Conservation (phyloP, 2,888 invertebrate genomes). For the Cantharis rustica region DNA sequence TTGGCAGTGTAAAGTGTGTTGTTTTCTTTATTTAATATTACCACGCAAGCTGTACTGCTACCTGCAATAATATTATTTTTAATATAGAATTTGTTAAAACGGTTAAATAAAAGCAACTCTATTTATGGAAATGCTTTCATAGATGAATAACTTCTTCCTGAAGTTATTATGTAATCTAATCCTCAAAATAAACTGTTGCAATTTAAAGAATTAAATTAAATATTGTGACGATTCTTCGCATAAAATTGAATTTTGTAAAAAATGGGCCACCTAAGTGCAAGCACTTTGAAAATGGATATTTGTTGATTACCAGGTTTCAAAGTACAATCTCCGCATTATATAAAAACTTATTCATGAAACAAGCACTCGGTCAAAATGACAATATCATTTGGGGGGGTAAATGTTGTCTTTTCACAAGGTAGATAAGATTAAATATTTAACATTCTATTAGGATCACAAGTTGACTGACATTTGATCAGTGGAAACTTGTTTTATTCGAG, state of each 20-base stretch:
- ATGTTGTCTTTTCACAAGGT: neutral
- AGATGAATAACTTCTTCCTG: neutral
- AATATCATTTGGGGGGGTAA: neutral
- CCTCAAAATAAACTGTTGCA: neutral
- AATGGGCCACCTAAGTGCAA: neutral
- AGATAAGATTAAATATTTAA: neutral
- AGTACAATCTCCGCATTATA: neutral
- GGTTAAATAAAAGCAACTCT: too few species aligned
- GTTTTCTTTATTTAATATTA: slow-evolving; percentile 88
- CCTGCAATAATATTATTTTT: slow-evolving; percentile 61
- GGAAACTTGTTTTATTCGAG: neutral
- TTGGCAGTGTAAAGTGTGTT: slow-evolving; percentile 93
- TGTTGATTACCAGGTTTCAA: neutral
- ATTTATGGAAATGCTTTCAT: neutral
- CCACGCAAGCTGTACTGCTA: slow-evolving; percentile 97
- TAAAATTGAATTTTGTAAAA: neutral
- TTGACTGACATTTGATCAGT: neutral
- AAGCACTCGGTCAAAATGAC: neutral
- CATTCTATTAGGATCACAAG: neutral
- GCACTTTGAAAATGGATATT: neutral
- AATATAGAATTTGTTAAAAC: neutral
- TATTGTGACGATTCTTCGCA: neutral
- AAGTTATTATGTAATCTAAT: neutral
- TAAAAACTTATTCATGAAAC: neutral
- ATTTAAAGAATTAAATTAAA: neutral